Evolutionary conservation across 2,797 vertebrate species (phyloP).

Genomic region (Fundulus diaphanus): DNA sequence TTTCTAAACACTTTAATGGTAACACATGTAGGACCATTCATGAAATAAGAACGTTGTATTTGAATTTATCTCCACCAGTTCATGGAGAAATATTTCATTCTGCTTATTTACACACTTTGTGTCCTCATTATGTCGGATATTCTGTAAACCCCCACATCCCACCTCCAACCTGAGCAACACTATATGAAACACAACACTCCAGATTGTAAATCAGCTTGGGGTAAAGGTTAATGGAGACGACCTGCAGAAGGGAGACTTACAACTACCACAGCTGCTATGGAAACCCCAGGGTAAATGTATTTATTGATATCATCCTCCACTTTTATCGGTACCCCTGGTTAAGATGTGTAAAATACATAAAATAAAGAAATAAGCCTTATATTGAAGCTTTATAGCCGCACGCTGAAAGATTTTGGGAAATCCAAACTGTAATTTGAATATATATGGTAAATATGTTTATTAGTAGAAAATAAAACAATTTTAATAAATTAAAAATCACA

Average conservation of each 20-base stretch:
- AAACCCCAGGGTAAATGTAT: conserved; percentile 45
- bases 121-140: conserved; percentile 47
- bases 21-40: background rate
- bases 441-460: background rate
- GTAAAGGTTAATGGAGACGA: conserved; percentile 79
- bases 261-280: conserved; percentile 52
- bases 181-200: conserved; percentile 64
- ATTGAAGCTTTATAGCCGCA: background rate
- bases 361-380: background rate
- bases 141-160: conserved; percentile 52
- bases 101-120: conserved; percentile 55
- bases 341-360: background rate
- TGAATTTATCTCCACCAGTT: conserved; percentile 21
- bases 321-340: background rate
- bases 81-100: conserved; percentile 30
- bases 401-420: background rate
- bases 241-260: conserved; percentile 67
- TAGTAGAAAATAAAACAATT: background rate
- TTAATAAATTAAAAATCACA: background rate
- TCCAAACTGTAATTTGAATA: background rate
- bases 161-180: conserved; percentile 46
- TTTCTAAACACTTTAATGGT: background rate
- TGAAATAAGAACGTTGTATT: background rate
- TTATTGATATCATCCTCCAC: conserved; percentile 1
- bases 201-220: conserved; percentile 82